Base-by-base conservation (phyloP, 2,888 invertebrate species). In the Ernsta delagoae region DNA sequence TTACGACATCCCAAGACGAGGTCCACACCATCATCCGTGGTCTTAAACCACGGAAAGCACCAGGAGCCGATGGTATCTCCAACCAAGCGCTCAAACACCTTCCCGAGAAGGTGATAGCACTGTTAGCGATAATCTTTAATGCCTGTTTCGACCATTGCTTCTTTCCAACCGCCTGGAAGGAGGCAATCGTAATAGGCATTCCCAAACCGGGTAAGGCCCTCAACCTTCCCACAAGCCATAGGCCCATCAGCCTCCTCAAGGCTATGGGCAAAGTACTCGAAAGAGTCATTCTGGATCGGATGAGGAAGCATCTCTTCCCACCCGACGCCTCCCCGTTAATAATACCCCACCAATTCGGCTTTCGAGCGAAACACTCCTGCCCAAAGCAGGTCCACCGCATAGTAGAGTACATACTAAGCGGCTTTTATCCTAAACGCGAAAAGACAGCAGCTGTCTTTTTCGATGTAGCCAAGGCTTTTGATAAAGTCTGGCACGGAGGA, bases 311-410 rank as follows among this genome's bases (percentile, higher is more conserved):
- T 63, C 54, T 63, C 63, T 8, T 63, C 41, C 43, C 64, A 3
- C 39, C 53, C 24, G 60, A 54, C 9, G 59, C 7, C 16, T 11
- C 34, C 7, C 50, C 59, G 0, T 39, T 41, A 36, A 56, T 56
- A 34, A 43, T 60, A 5, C 59, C 34, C 16, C 11, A 48, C 5
- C 56, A 57, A 41, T 62, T 62, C n/a, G 56, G 61, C 43, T 60
- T 56, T 53, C 54, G 60, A 6, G 41, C 59, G 1, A 24, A 31
- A 3, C 69, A 41, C 31, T 39, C 39, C 16, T 59, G 63, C n/a
- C 50, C 59, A 39, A 31, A 57, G 36, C 53, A 56, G 39, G 61
- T 53, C n/a, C 56, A 57, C 60, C 68, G 62, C 62, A 59, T 69
- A 9, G 39, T 63, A 9, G 63, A 69, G 39, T 63, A 63, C n/a